phyloP scores from a whole-genome alignment of 1,140 invertebrate species.

The Pseudobourletiella spinata region DNA sequence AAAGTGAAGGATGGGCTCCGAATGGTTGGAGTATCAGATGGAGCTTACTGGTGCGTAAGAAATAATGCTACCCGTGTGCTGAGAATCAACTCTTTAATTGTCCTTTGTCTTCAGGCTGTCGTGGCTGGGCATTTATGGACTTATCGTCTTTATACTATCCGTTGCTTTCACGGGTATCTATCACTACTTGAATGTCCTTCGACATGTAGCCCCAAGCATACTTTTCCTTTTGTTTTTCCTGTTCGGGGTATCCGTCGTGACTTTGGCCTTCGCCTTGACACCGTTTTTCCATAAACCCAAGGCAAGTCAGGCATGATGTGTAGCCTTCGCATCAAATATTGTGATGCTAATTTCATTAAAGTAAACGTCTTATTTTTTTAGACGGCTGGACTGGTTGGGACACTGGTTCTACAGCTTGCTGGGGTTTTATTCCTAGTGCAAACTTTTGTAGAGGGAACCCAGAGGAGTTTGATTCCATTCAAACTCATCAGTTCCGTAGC shows the following conservation, averaged over 20 bases:
- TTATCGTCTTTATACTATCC: slow-evolving; percentile 61
- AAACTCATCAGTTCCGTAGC: slow-evolving; percentile 69
- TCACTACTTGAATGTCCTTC: slow-evolving; percentile 61
- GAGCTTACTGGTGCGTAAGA: slow-evolving; percentile 79
- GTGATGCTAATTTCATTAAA: too few relatives aligned
- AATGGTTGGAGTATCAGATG: slow-evolving; percentile 75
- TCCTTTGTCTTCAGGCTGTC: slow-evolving; percentile 65
- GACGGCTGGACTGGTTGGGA: slow-evolving; percentile 69
- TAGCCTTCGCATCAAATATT: too few relatives aligned
- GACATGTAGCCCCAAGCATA: slow-evolving; percentile 64
- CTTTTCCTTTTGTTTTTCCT: slow-evolving; percentile 68
- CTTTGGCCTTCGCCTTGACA: slow-evolving; percentile 71
- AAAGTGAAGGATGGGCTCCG: slow-evolving; percentile 80
- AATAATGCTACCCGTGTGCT: too few relatives aligned
- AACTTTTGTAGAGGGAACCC: slow-evolving; percentile 59
- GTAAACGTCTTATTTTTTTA: slow-evolving; percentile 40
- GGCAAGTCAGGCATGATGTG: slow-evolving; percentile 43
- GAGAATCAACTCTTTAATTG: too few relatives aligned
- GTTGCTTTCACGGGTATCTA: slow-evolving; percentile 60
- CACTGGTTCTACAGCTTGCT: slow-evolving; percentile 63
- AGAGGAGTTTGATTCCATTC: slow-evolving; percentile 62
- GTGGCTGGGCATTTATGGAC: slow-evolving; percentile 70
- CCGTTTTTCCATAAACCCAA: slow-evolving; percentile 76
- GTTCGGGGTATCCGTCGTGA: slow-evolving; percentile 72
- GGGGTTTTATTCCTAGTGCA: slow-evolving; percentile 69